phyloP scores from a whole-genome alignment of 1,140 invertebrate species.

The Papilio polytes region DNA sequence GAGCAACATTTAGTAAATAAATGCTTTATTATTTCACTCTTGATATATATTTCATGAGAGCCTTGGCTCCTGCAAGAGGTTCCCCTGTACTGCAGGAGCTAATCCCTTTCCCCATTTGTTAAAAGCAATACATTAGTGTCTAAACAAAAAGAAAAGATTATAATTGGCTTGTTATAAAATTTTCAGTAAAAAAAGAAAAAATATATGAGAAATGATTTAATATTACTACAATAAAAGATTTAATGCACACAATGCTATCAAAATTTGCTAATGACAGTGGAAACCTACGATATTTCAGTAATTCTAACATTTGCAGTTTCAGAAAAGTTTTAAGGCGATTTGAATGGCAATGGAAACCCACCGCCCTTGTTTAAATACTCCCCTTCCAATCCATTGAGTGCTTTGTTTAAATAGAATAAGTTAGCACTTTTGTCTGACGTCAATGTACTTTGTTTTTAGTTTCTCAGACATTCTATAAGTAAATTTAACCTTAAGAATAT shows the following conservation, averaged over 20 bases:
- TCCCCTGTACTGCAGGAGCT: no score
- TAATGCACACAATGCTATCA: not conserved
- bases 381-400: constrained; percentile 23
- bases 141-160: no score
- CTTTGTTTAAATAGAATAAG: constrained; percentile 27
- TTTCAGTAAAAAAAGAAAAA: no score
- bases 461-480: constrained; percentile 15
- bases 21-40: no score
- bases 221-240: not conserved
- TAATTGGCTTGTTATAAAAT: no score
- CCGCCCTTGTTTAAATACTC: constrained; percentile 2
- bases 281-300: not conserved
- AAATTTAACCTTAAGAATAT: constrained; percentile 3
- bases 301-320: not conserved
- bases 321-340: not conserved
- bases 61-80: no score
- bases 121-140: no score
- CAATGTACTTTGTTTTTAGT: constrained; percentile 26
- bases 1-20: no score
- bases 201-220: not conserved
- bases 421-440: constrained; percentile 17
- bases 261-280: not conserved
- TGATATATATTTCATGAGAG: no score
- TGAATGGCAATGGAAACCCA: constrained; percentile 17
- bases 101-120: no score